Evolutionary conservation across 2,113 vertebrate genomes (phyloP).

Genomic region (Peromyscus maniculatus): DNA sequence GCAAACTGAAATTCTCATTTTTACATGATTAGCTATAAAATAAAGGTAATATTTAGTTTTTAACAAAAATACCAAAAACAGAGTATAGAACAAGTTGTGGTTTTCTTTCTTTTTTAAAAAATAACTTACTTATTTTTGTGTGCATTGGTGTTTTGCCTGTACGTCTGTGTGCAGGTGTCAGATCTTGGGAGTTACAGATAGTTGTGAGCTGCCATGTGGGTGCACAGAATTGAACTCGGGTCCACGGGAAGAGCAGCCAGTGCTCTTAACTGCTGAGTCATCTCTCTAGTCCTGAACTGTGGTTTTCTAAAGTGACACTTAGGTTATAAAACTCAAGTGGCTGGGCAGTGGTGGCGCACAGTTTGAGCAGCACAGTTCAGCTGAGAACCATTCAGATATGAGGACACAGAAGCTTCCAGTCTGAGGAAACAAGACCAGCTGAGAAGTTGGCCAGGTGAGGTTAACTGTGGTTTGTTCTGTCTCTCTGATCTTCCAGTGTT

Average conservation of each 20-base stretch:
- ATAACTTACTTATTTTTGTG: background rate
- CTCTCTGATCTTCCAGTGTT: no score
- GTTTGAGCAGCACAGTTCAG: no score
- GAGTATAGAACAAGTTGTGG: background rate
- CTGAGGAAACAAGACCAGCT: no score
- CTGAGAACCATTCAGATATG: no score
- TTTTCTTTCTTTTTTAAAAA: constrained; percentile 48
- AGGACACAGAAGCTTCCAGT: no score
- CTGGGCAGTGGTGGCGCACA: no score
- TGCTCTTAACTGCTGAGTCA: background rate
- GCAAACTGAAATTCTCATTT: constrained; percentile 31
- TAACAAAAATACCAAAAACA: constrained; percentile 13
- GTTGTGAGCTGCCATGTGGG: background rate
- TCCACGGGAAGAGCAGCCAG: background rate
- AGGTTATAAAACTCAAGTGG: background rate
- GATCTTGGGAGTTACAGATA: background rate
- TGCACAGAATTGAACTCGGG: no score
- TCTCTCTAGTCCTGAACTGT: background rate
- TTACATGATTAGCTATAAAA: constrained; percentile 40
- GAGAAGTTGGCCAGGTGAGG: no score
- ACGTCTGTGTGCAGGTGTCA: background rate
- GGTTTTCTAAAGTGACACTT: constrained; percentile 37
- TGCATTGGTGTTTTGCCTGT: background rate
- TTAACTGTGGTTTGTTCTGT: no score
- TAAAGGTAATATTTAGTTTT: constrained; percentile 54